A percentile compares a stretch with the other conserved stretches of the same genome.
phyloP scores from a whole-genome alignment of 1,140 invertebrate species.

The Planococcus citri region DNA sequence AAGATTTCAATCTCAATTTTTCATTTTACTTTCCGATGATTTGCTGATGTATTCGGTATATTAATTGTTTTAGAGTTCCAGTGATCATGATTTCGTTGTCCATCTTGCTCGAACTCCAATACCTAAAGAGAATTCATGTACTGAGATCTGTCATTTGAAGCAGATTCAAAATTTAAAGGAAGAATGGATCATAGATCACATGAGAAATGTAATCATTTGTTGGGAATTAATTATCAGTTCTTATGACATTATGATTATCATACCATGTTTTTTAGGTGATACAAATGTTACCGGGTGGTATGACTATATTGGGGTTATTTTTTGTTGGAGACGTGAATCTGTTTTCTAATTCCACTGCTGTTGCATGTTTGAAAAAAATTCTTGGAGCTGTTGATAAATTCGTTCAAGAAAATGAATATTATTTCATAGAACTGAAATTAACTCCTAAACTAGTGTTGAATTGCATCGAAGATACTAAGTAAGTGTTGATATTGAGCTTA shows the following conservation, averaged over 20 bases:
- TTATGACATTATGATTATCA: too few species aligned
- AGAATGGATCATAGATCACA: conserved; percentile 4
- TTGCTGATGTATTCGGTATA: conserved; percentile 9
- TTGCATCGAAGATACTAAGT: conserved; percentile 40
- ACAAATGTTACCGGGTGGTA: conserved; percentile 68
- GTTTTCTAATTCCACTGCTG: conserved; percentile 38
- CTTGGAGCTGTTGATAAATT: conserved; percentile 42
- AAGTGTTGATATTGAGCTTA: conserved; percentile 38
- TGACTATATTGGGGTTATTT: conserved; percentile 54
- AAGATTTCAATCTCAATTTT: background rate
- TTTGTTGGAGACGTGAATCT: conserved; percentile 48
- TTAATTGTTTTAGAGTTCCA: conserved; percentile 23
- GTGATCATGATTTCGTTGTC: conserved; percentile 23
- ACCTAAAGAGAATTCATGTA: background rate
- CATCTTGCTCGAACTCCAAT: conserved; percentile 24
- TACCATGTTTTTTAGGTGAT: conserved; percentile 40
- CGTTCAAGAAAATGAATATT: conserved; percentile 42
- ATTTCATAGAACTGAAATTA: conserved; percentile 36
- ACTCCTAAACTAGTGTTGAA: conserved; percentile 27
- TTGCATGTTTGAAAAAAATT: conserved; percentile 41
- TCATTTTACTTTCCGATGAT: background rate
- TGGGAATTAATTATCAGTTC: too few species aligned
- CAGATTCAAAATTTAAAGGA: background rate
- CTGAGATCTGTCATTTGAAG: background rate
- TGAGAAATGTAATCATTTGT: background rate